phyloP scores from a whole-genome alignment of 2,888 invertebrate species.

The Venusia cambrica region DNA sequence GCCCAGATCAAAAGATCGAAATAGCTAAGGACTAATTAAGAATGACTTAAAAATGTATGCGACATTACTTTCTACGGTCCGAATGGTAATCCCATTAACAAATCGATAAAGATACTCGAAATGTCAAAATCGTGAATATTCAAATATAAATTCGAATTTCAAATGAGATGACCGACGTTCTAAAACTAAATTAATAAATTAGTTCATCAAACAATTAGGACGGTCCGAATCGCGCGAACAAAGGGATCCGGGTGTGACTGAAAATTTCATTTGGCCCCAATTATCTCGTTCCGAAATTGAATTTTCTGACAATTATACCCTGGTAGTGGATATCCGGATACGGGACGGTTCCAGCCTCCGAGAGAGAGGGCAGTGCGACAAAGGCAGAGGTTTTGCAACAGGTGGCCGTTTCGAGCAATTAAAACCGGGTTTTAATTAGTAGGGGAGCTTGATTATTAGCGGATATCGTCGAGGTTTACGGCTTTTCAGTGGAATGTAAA shows the following conservation, averaged over 20 bases:
- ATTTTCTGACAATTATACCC: slow-evolving; percentile 71
- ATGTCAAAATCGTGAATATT: slow-evolving; percentile 30
- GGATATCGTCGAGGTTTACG: slow-evolving; percentile 62
- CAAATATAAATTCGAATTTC: slow-evolving; percentile 24
- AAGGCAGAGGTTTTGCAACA: slow-evolving; percentile 58
- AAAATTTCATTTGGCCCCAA: slow-evolving; percentile 74
- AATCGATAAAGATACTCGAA: slow-evolving; percentile 23
- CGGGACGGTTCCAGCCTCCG: slow-evolving; percentile 71
- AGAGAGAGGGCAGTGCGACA: slow-evolving; percentile 41
- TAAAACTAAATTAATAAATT: slow-evolving; percentile 62
- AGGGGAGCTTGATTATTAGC: slow-evolving; percentile 76
- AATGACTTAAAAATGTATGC: slow-evolving; percentile 22
- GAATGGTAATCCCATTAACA: slow-evolving; percentile 27
- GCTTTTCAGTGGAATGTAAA: slow-evolving; percentile 68
- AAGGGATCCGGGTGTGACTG: slow-evolving; percentile 57
- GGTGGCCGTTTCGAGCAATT: slow-evolving; percentile 76
- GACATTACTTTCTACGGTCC: slow-evolving; percentile 26
- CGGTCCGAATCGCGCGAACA: slow-evolving; percentile 60
- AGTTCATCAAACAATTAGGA: slow-evolving; percentile 63
- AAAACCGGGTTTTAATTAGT: slow-evolving; percentile 78
- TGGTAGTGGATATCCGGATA: slow-evolving; percentile 62
- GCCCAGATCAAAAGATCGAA: slow-evolving; percentile 25
- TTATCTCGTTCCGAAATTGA: slow-evolving; percentile 71
- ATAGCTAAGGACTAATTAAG: slow-evolving; percentile 25
- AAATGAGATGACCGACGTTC: slow-evolving; percentile 24